These are phyloP conservation scores for Clunio marinus DNA, from an alignment of 2,888 invertebrate species.

Conservation along the genomic window DNA sequence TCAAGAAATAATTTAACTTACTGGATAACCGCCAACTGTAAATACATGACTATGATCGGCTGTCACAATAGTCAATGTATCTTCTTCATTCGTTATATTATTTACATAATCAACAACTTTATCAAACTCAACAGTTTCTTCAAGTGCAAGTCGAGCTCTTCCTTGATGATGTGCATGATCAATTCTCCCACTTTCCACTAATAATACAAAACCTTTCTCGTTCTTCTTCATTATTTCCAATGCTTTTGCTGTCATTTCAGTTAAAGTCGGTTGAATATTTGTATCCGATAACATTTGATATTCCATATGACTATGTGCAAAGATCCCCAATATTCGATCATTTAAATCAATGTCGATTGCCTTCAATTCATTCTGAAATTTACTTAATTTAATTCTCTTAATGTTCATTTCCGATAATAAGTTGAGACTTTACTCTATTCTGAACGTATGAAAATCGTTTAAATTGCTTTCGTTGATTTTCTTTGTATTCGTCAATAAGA, in stretches of 20 bases:
- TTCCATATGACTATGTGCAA: conserved; percentile 59
- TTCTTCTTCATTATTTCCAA: conserved; percentile 60
- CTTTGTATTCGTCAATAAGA: conserved; percentile 30
- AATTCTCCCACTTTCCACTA: conserved; percentile 68
- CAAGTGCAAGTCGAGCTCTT: conserved; percentile 61
- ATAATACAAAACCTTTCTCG: conserved; percentile 61
- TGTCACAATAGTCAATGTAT: conserved; percentile 72
- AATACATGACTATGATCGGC: conserved; percentile 71
- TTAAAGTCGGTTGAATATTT: conserved; percentile 59
- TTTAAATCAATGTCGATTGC: conserved; percentile 43
- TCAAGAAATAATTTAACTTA: conserved; percentile 46
- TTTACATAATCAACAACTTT: conserved; percentile 61
- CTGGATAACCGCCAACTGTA: conserved; percentile 65
- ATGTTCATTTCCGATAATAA: background rate
- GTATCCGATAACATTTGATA: conserved; percentile 55
- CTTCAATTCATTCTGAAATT: background rate
- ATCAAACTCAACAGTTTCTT: conserved; percentile 69
- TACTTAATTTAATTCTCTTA: background rate
- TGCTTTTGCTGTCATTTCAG: conserved; percentile 69
- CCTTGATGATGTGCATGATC: conserved; percentile 68
- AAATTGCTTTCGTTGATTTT: conserved; percentile 35
- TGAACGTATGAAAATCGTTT: conserved; percentile 50
- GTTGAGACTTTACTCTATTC: conserved; percentile 50
- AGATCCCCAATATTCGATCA: conserved; percentile 59
- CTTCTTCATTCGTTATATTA: conserved; percentile 55